Evolutionary conservation across 2,797 vertebrate species (phyloP), one percentile per base, ranked within the genome.

Genomic region (Lepilemur ruficaudatus): DNA sequence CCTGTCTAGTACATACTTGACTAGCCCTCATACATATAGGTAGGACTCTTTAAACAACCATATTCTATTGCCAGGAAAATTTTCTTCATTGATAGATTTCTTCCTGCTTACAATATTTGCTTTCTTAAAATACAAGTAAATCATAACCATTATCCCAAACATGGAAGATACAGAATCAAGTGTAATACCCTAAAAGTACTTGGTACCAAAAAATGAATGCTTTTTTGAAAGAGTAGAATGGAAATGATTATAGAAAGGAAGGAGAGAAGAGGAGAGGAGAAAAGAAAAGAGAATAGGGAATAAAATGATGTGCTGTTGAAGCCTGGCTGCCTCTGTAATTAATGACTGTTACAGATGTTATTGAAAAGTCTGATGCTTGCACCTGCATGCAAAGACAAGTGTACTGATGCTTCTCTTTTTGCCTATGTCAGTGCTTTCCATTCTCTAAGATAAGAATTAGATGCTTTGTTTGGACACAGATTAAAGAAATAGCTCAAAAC

Each of bases 1-100:
- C 96, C 61, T 97, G 89, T 96, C 97, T 75, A 91, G 96, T 97
- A 95, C 81, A 57, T 96, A 97, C 97, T 93, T 94, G 91, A 90
- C 75, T 92, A 95, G 22, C 5, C 96, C 65, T 95, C 48, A 41
- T 94, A 41, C 65, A 4, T 96, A 76, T 30, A 94, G 87, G 89
- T 92, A 93, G 84, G 46, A 59, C 97, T 85, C 79, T 95, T 97
- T 91, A 89, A 93, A 50, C 70, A 89, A 41, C 94, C 35, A 14
- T 87, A 25, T 86, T 87, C 91, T 28, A 35, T 96, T 96, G 89
- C 90, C 41, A 81, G 93, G 84, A 95, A 82, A 38, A 65, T 79
- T 43, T 67, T 89, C 93, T 91, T 82, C 32, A n/a, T 52, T 17
- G 15, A 38, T 30, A 28, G 23, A 3, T 91, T 96, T 84, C 81